Evolutionary conservation across 2,113 vertebrate genomes (phyloP).

Genomic region (Nyctereutes procyonoides): DNA sequence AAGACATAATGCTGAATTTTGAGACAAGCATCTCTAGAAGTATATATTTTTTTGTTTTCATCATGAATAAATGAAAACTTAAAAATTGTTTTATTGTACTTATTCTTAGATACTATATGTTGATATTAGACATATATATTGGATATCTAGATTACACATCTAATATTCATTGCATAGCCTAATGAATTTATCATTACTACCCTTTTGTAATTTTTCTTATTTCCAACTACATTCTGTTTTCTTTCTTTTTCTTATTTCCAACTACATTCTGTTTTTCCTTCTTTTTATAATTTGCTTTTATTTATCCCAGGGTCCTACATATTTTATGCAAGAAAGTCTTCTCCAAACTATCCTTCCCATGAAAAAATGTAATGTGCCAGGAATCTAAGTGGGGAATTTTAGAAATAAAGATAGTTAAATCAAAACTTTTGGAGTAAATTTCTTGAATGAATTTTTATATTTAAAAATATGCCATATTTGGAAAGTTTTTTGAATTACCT

Average conservation of each 20-base stretch:
- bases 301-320: neutral
- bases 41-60: slow-evolving; percentile 69
- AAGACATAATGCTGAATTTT: slow-evolving; percentile 55
- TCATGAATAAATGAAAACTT: slow-evolving; percentile 76
- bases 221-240: slow-evolving; percentile 18
- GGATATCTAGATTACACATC: neutral
- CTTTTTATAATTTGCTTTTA: neutral
- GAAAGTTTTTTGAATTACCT: neutral
- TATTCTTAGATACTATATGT: neutral
- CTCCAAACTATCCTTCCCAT: neutral
- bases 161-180: neutral
- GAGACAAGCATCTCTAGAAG: neutral
- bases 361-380: neutral
- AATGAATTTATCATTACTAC: neutral
- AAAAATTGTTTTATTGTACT: neutral
- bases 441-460: neutral
- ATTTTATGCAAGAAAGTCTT: slow-evolving; percentile 44
- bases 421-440: neutral
- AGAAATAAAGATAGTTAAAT: neutral
- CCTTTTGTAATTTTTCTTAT: slow-evolving; percentile 34
- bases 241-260: neutral
- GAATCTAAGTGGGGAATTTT: neutral
- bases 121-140: neutral
- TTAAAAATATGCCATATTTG: slow-evolving; percentile 1
- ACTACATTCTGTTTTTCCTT: too few relatives aligned